Percentiles rank a stretch among this genome's conserved stretches.
Evolutionary conservation across 2,113 vertebrate genomes (phyloP).

Genomic region (Apeltes quadracus): DNA sequence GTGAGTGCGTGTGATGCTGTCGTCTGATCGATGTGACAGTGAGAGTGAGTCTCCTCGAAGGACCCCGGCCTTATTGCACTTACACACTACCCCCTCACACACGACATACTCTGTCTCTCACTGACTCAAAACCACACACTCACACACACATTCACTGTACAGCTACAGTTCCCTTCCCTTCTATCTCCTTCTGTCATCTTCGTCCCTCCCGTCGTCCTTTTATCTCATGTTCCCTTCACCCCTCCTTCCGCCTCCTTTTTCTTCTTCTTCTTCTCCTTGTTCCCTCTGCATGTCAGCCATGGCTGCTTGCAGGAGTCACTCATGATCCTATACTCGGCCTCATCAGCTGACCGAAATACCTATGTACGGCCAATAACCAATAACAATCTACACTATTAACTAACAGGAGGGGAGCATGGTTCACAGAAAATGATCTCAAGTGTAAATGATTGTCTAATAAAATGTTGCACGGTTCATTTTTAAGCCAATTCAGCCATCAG

Average conservation of each 20-base stretch:
- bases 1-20: slow-evolving; percentile 54
- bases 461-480: too few species aligned
- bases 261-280: slow-evolving; percentile 3
- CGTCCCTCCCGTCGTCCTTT: not conserved
- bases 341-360: too few species aligned
- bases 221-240: slow-evolving; percentile 30
- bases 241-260: not conserved
- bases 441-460: too few species aligned
- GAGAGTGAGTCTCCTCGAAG: slow-evolving; percentile 63
- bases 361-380: slow-evolving; percentile 12
- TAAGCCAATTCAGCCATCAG: not conserved
- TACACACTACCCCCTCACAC: slow-evolving; percentile 44
- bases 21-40: slow-evolving; percentile 77
- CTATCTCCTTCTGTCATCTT: slow-evolving; percentile 74
- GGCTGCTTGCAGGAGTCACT: slow-evolving; percentile 18
- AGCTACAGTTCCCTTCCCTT: slow-evolving; percentile 37
- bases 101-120: slow-evolving; percentile 49
- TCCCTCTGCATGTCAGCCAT: slow-evolving; percentile 3
- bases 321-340: slow-evolving; percentile 29
- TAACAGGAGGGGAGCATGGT: not conserved
- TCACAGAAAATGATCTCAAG: not conserved
- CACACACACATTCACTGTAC: slow-evolving; percentile 7
- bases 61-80: slow-evolving; percentile 63
- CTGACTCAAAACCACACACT: not conserved
- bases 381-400: slow-evolving; percentile 5